Evolutionary conservation across 2,113 vertebrate genomes (phyloP).

Genomic region (Ifrita kowaldi): DNA sequence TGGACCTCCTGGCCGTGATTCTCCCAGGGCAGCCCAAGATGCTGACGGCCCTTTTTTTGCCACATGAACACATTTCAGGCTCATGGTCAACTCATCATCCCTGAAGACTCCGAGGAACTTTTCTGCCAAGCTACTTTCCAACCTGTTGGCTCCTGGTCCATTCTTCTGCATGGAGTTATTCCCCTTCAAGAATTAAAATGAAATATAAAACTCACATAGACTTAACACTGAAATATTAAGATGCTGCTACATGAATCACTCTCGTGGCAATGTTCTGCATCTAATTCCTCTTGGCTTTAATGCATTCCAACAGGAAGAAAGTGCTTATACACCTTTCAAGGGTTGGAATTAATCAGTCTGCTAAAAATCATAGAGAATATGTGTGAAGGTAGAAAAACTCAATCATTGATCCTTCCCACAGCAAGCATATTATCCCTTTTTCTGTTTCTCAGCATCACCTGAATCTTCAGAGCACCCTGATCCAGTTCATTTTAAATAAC

Average conservation of each 20-base stretch:
- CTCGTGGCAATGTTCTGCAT: not conserved
- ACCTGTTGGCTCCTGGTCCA: no score
- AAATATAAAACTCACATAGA: not conserved
- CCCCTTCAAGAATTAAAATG: not conserved
- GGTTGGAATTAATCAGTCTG: not conserved
- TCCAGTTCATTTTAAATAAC: not conserved
- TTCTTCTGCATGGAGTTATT: accelerated
- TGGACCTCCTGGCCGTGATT: not conserved
- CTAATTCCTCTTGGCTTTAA: not conserved
- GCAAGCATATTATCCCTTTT: not conserved
- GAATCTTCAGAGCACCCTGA: not conserved
- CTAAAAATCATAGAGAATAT: not conserved
- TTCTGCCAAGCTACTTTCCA: not conserved
- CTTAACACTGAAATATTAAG: not conserved
- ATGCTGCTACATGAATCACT: not conserved
- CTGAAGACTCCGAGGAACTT: accelerated
- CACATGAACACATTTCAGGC: not conserved
- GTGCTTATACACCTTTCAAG: not conserved
- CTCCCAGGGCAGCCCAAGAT: not conserved
- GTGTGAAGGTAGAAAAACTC: not conserved
- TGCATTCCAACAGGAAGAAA: not conserved
- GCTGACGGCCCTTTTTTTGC: not conserved
- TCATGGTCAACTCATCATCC: not conserved
- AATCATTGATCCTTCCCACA: not conserved
- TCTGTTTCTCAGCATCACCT: not conserved